Evolutionary conservation across 1,140 invertebrate species (phyloP).

Genomic region (Dendrolimus kikuchii): DNA sequence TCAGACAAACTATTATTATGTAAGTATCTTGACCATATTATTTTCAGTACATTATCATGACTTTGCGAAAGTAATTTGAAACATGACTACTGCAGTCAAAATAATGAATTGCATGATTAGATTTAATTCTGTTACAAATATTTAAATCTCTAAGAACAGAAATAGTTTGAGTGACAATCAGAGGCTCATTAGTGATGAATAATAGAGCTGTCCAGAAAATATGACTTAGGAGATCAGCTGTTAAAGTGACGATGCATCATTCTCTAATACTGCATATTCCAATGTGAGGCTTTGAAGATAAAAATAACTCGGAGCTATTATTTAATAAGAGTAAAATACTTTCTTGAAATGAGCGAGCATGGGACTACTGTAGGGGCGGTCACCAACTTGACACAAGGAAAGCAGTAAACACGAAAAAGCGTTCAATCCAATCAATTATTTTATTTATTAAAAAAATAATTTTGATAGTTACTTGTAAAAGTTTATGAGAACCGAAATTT

Average conservation of each 20-base stretch:
- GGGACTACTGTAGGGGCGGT: slow-evolving; percentile 70
- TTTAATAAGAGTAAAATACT: slow-evolving; percentile 66
- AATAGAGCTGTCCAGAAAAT: slow-evolving; percentile 70
- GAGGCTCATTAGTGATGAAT: slow-evolving; percentile 66
- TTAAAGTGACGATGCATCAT: slow-evolving; percentile 72
- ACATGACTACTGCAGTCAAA: background rate
- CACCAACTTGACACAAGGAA: slow-evolving; percentile 74
- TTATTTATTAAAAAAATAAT: slow-evolving; percentile 33
- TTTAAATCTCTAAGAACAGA: slow-evolving; percentile 8
- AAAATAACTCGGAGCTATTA: slow-evolving; percentile 68
- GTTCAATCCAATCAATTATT: slow-evolving; percentile 73
- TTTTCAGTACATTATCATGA: no score
- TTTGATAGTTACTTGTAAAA: slow-evolving; percentile 45
- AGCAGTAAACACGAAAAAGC: slow-evolving; percentile 74
- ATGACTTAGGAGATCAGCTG: slow-evolving; percentile 70
- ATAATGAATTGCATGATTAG: background rate
- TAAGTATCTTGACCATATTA: no score
- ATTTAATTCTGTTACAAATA: background rate
- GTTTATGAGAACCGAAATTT: slow-evolving; percentile 40
- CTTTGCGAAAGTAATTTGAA: no score
- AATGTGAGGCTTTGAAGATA: slow-evolving; percentile 68
- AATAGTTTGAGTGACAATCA: slow-evolving; percentile 59
- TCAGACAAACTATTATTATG: no score
- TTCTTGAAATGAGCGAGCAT: slow-evolving; percentile 69
- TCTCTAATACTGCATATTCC: slow-evolving; percentile 71